These are phyloP conservation scores for Agapetus fuscipes DNA, from an alignment of 2,888 invertebrate species.

Conservation along the genomic window DNA sequence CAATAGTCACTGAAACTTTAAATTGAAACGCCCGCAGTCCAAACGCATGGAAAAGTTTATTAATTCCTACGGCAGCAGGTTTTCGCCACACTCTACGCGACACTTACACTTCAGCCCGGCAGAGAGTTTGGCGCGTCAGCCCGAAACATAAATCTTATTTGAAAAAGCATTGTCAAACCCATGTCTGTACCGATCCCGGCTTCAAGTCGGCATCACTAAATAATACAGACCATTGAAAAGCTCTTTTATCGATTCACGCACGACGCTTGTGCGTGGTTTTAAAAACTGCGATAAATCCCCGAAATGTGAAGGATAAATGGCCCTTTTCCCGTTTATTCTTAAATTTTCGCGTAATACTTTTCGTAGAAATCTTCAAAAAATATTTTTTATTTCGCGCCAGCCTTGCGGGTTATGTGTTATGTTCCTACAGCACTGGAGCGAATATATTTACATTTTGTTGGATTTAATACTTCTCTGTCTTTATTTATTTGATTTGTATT, in stretches of 20 bases:
- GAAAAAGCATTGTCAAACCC: constrained; percentile 13
- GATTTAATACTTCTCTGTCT: no score
- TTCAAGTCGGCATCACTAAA: constrained; percentile 9
- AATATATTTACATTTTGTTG: no score
- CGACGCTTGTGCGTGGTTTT: neutral
- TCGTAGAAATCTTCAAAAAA: neutral
- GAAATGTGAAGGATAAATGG: constrained; percentile 7
- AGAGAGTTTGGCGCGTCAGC: neutral
- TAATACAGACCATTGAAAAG: constrained; percentile 11
- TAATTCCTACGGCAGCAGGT: no score
- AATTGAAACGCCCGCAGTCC: no score
- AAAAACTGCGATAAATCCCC: constrained; percentile 2
- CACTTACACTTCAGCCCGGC: neutral
- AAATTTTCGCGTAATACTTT: constrained; percentile 1
- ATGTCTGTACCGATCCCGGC: constrained; percentile 5
- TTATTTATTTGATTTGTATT: no score
- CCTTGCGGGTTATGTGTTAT: no score
- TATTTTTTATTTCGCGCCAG: neutral
- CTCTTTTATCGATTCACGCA: constrained; percentile 7
- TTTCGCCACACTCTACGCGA: no score
- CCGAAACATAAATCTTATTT: constrained; percentile 11
- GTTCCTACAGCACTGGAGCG: no score
- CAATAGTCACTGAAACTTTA: no score
- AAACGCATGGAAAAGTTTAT: no score
- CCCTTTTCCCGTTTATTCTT: neutral